These are phyloP conservation scores for Aspiorhynchus laticeps DNA, from an alignment of 2,113 vertebrate species.

Conservation along the genomic window DNA sequence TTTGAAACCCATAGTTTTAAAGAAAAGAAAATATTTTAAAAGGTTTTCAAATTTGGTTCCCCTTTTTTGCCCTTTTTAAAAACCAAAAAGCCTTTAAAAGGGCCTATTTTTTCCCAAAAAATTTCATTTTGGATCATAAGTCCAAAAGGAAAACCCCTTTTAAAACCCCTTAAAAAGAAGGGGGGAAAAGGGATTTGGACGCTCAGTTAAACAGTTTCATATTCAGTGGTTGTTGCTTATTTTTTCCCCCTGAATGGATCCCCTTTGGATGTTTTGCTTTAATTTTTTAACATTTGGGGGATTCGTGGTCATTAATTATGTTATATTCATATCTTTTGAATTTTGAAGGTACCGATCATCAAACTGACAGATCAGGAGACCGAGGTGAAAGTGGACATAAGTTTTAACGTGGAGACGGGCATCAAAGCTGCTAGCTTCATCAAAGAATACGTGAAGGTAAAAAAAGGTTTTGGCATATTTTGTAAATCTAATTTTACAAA, in stretches of 20 bases:
- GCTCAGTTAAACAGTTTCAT: neutral
- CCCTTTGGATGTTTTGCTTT: neutral
- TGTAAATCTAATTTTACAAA: neutral
- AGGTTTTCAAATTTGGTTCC: too few species aligned
- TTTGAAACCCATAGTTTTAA: too few species aligned
- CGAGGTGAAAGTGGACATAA: slow-evolving; percentile 98
- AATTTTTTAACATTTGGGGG: neutral
- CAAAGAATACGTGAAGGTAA: slow-evolving; percentile 94
- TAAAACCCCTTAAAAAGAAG: too few species aligned
- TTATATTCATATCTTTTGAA: neutral
- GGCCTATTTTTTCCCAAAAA: too few species aligned
- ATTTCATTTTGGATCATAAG: too few species aligned
- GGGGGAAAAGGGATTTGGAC: too few species aligned
- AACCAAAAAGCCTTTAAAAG: too few species aligned
- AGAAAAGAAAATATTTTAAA: too few species aligned
- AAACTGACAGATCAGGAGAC: slow-evolving; percentile 98
- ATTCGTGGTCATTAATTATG: neutral
- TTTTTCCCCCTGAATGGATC: too few species aligned
- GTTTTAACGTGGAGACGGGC: slow-evolving; percentile 97
- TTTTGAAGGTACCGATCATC: slow-evolving; percentile 92
- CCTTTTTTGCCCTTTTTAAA: too few species aligned
- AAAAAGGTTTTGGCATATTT: neutral
- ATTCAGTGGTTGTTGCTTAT: neutral
- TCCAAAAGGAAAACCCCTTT: too few species aligned
- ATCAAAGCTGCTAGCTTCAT: slow-evolving; percentile 96